Evolutionary conservation across 1,140 invertebrate species (phyloP).

Genomic region (Glossosoma conforme): DNA sequence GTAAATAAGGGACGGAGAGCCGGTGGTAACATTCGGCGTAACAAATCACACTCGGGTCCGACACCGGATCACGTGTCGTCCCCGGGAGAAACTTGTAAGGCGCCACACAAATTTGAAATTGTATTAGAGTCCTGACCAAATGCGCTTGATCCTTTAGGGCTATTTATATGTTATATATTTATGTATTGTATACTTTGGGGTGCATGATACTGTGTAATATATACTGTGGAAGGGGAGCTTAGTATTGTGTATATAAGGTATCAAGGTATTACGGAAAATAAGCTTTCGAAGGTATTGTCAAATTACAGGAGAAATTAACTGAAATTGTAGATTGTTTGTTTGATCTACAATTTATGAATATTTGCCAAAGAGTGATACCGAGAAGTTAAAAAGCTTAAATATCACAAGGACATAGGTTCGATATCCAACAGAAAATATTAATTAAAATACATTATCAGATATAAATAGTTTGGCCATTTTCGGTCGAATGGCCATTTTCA

Average conservation of each 20-base stretch:
- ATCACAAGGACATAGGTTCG: no score
- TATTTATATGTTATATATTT: neutral
- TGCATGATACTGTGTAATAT: neutral
- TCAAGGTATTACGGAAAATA: neutral
- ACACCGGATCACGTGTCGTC: neutral
- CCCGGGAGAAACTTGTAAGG: slow-evolving; percentile 3
- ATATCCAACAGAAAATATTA: no score
- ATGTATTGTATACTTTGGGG: neutral
- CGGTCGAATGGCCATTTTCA: no score
- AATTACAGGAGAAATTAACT: neutral
- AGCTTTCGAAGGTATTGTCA: neutral
- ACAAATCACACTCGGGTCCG: slow-evolving; percentile 3
- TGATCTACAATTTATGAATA: neutral
- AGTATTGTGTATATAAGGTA: neutral
- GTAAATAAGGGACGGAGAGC: slow-evolving; percentile 26
- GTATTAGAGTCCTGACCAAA: slow-evolving; percentile 26
- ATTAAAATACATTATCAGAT: no score
- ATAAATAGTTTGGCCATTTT: no score
- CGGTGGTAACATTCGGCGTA: slow-evolving; percentile 5
- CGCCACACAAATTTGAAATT: slow-evolving; percentile 11
- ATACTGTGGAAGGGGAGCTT: neutral
- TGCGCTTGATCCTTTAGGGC: slow-evolving; percentile 11
- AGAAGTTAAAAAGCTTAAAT: no score
- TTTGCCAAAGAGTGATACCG: no score
- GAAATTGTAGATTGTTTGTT: neutral